These are phyloP conservation scores for Lingula anatina DNA, from an alignment of 2,888 invertebrate species.

Conservation along the genomic window DNA sequence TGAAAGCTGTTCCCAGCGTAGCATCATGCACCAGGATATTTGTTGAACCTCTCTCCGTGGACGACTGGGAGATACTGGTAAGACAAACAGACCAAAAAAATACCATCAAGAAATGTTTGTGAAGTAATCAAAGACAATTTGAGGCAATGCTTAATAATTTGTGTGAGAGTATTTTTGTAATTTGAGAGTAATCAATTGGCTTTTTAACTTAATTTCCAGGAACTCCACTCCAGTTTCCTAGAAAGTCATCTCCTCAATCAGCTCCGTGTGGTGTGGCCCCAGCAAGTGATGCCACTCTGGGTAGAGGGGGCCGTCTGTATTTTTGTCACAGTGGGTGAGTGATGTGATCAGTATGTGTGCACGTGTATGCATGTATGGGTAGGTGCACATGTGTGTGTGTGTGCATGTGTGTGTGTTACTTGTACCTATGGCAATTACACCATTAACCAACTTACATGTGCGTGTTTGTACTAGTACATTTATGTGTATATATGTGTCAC, in stretches of 20 bases:
- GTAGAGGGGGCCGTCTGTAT: constrained; percentile 56
- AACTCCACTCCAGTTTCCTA: constrained; percentile 70
- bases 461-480: too few relatives aligned
- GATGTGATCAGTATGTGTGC: too few relatives aligned
- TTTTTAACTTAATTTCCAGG: constrained; percentile 60
- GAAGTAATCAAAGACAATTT: background rate
- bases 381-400: too few relatives aligned
- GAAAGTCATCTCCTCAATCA: constrained; percentile 74
- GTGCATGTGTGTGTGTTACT: too few relatives aligned
- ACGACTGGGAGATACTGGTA: constrained; percentile 84
- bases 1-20: constrained; percentile 18
- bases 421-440: too few relatives aligned
- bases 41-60: constrained; percentile 49
- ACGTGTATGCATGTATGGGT: too few relatives aligned
- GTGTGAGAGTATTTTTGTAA: background rate
- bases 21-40: constrained; percentile 18
- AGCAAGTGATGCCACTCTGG: constrained; percentile 79
- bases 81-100: constrained; percentile 28
- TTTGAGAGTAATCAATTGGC: background rate
- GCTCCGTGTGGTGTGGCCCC: constrained; percentile 69
- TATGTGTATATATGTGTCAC: too few relatives aligned
- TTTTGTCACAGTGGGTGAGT: constrained; percentile 39
- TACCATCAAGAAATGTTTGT: background rate
- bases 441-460: too few relatives aligned
- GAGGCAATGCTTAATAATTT: background rate